A percentile compares a stretch with the other conserved stretches of the same genome.
phyloP scores from a whole-genome alignment of 2,797 vertebrate species.

The Scomberomorus guttatus region DNA sequence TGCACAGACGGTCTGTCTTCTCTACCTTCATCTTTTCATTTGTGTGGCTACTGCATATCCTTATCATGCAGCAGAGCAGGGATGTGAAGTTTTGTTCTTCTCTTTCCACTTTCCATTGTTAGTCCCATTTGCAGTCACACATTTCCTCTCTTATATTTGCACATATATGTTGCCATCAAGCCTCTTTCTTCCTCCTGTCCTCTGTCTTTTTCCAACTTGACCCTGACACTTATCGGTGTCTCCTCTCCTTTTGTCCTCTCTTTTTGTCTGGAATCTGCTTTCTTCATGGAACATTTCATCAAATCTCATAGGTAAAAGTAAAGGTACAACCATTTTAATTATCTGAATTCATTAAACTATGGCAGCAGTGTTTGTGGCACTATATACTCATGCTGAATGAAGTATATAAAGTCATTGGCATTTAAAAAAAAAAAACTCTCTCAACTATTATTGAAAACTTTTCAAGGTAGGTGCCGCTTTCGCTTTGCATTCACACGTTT shows the following conservation, averaged over 20 bases:
- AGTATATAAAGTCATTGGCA: constrained; percentile 68
- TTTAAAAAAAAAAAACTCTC: constrained; percentile 48
- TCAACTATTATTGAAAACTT: constrained; percentile 60
- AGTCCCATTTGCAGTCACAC: constrained; percentile 64
- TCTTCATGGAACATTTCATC: constrained; percentile 99
- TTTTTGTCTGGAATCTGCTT: constrained; percentile 95
- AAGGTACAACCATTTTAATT: constrained; percentile 91
- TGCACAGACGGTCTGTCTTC: constrained; percentile 23
- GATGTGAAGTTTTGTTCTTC: constrained; percentile 32
- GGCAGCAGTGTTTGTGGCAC: constrained; percentile 63
- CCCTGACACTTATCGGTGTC: constrained; percentile 91
- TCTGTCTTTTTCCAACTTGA: constrained; percentile 83
- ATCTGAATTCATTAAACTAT: constrained; percentile 52
- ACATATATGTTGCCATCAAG: constrained; percentile 67
- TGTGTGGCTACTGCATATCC: constrained; percentile 42
- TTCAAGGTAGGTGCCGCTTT: constrained; percentile 85
- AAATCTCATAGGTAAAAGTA: constrained; percentile 99
- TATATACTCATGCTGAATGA: constrained; percentile 60
- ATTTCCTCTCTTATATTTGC: constrained; percentile 43
- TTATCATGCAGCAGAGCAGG: constrained; percentile 55
- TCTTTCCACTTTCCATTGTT: constrained; percentile 20
- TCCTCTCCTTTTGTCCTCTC: constrained; percentile 88
- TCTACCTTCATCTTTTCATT: constrained; percentile 41
- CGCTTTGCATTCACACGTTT: constrained; percentile 61
- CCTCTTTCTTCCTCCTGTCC: constrained; percentile 79